Evolutionary conservation across 2,888 invertebrate species (phyloP), one percentile per base, ranked within the genome.

Genomic region (Parapristionchus giblindavisi): DNA sequence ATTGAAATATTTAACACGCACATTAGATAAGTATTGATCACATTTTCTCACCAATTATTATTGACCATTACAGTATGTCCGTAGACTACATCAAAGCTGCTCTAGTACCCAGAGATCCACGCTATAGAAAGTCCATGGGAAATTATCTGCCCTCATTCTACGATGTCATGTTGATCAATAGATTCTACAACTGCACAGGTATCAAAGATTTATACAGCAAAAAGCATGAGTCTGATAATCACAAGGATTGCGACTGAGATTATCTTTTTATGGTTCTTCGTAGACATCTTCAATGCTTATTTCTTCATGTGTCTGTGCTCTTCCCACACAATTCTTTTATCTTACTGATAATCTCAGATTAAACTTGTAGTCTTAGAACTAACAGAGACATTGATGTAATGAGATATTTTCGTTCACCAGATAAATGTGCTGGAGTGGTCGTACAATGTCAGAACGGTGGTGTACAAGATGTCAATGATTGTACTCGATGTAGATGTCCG

Each of bases 401-500:
- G n/a, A n/a, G n/a, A n/a, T n/a, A n/a, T n/a, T 6, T 27, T 34
- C 24, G 3, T 29, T 11, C 29, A 51, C 3, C 34, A 68, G 68
- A 68, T 36, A 51, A 52, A 11, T 68, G 68, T 29, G 52, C 29
- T 11, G 68, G 68, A 68, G 68, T 68, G 32, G 34, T 52, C 3
- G 68, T 68, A 24, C 68, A 68, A 14, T 68, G 68, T 52, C 68
- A 68, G 68, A 68, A 68, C 36, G 68, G 68, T 34, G 68, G 68
- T 52, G 52, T 68, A 24, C 68, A 68, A 24, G 68, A 68, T 52
- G 68, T 68, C 34, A 51, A 52, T 34, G 68, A 68, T n/a, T 68
- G 68, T 52, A 68, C 68, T 34, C 51, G 68, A 34, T 68, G 68
- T 34, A n/a, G 51, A 0, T 68, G 68, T n/a, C 68, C 68, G 1